Conservation (phyloP, 2,888 invertebrate genomes). For the Agriopis aurantiaria region DNA sequence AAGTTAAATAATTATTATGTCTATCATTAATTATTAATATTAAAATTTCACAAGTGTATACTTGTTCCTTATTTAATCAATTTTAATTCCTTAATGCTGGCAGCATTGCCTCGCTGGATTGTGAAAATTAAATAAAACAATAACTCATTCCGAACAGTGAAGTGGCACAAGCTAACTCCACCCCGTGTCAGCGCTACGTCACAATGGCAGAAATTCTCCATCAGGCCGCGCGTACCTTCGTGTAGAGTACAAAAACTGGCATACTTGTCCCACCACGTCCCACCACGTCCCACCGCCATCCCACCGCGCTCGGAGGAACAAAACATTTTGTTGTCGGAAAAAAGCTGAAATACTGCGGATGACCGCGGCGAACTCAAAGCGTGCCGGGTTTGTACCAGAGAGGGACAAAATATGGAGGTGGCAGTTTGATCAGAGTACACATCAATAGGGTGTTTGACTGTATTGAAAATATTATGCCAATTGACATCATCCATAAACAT, state of each 20-base stretch:
- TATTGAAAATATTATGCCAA: no score
- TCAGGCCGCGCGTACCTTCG: background rate
- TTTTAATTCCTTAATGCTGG: no score
- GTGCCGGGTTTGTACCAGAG: slow-evolving; percentile 39
- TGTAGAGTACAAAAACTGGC: background rate
- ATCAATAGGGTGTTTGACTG: no score
- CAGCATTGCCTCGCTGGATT: no score
- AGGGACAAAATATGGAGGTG: slow-evolving; percentile 21
- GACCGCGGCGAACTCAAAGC: slow-evolving; percentile 60
- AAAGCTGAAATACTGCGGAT: slow-evolving; percentile 54
- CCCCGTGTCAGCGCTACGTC: background rate
- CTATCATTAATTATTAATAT: no score
- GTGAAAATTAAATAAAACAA: no score
- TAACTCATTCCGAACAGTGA: background rate
- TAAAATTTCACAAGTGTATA: no score
- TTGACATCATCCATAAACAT: no score
- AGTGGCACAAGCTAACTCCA: background rate
- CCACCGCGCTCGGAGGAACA: slow-evolving; percentile 33
- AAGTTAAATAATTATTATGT: no score
- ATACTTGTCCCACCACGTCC: slow-evolving; percentile 14
- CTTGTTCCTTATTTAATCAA: no score
- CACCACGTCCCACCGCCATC: slow-evolving; percentile 11
- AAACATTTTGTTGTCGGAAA: slow-evolving; percentile 57
- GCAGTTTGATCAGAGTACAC: background rate
- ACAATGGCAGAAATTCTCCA: slow-evolving; percentile 14